These are phyloP conservation scores for Agrochola macilenta DNA, from an alignment of 2,888 invertebrate species.

Conservation along the genomic window DNA sequence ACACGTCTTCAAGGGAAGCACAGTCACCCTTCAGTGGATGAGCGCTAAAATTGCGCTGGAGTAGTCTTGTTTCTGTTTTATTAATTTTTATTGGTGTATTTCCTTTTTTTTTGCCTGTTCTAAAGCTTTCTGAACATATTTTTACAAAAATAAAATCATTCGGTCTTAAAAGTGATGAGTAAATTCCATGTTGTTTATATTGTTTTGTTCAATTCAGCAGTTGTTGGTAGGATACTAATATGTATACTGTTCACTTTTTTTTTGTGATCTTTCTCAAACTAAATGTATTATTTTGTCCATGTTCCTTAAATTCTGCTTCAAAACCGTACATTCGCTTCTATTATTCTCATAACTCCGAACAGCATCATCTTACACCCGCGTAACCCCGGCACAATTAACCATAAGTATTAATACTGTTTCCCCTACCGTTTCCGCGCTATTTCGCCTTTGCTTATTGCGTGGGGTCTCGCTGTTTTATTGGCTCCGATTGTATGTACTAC, in stretches of 20 bases:
- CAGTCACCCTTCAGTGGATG: conserved; percentile 79
- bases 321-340: background rate
- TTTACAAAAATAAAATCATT: background rate
- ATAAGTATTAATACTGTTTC: conserved; percentile 90
- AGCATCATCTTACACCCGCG: conserved; percentile 78
- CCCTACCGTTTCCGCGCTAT: conserved; percentile 89
- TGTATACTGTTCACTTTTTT: background rate
- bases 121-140: background rate
- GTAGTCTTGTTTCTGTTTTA: conserved; percentile 38
- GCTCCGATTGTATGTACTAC: conserved; percentile 87
- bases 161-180: background rate
- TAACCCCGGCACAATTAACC: conserved; percentile 86
- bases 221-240: background rate
- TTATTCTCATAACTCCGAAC: conserved; percentile 24
- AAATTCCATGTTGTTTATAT: background rate
- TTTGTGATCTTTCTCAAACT: background rate
- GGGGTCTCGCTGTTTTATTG: conserved; percentile 87
- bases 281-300: background rate
- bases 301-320: background rate
- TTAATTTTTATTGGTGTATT: conserved; percentile 22
- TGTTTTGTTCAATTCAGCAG: background rate
- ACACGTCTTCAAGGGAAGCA: conserved; percentile 85
- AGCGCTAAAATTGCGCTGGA: conserved; percentile 80
- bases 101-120: background rate
- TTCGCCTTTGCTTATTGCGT: conserved; percentile 87